phyloP scores from a whole-genome alignment of 1,140 invertebrate genomes.

The Pentalonia nigronervosa region DNA sequence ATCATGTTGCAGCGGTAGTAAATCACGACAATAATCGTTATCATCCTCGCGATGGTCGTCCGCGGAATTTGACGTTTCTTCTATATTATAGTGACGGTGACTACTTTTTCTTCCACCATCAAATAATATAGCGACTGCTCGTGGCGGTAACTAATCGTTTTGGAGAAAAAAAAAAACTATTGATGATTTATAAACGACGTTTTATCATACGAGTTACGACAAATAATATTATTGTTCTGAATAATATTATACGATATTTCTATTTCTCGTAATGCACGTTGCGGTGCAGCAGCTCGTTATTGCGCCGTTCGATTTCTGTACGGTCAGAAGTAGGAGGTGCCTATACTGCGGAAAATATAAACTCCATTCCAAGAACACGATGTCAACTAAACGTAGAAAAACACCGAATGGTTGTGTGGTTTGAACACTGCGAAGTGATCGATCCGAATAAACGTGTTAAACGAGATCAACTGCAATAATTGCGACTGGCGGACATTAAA shows the following conservation, averaged over 20 bases:
- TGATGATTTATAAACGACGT: background rate
- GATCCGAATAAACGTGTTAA: conserved; percentile 22
- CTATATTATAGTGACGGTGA: background rate
- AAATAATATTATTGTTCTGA: background rate
- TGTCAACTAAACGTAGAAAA: background rate
- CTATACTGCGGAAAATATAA: background rate
- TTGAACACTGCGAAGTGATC: background rate
- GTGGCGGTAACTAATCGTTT: background rate
- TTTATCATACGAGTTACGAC: background rate
- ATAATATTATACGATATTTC: background rate
- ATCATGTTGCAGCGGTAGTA: no score
- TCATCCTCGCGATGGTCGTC: background rate
- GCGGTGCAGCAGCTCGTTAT: no score
- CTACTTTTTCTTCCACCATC: background rate
- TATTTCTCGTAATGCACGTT: no score
- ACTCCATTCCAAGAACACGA: background rate
- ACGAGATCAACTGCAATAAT: conserved; percentile 20
- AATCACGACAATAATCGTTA: no score
- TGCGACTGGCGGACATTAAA: background rate
- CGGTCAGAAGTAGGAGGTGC: background rate
- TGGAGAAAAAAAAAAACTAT: background rate
- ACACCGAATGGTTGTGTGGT: background rate
- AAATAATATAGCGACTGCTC: background rate
- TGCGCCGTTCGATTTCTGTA: background rate
- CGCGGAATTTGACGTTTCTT: background rate